Base-by-base conservation (phyloP, 2,113 vertebrate species). In the Crypturellus undulatus region DNA sequence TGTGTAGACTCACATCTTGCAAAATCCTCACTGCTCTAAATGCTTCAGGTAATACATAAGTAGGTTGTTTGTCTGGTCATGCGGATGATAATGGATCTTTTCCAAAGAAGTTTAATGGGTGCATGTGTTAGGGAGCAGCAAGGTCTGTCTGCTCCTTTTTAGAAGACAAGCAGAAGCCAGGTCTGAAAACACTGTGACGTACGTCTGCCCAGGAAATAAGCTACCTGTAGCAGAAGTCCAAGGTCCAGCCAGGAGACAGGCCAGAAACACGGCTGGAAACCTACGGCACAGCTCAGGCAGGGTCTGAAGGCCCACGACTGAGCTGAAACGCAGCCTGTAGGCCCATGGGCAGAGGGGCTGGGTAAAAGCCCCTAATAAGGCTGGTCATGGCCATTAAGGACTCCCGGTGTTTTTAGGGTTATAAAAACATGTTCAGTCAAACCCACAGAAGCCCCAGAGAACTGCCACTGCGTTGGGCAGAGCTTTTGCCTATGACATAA, bases 401-500 rank as follows among this genome's bases (percentile, higher is more conserved):
- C 54, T 58, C 32, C 30, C 32, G 28, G 28, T 58, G 54, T 58
- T 30, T 28, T 58, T 16, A 58, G 54, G 54, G 30, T 21, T 10
- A 30, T 30, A 58, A 58, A 10, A 58, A 30, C 54, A 58, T 18
- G 54, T 18, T 58, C 16, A 58, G 18, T 58, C 54, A 58, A 82
- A 26, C 5, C 43, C 0, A 0, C 12, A 69, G 47, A 68, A 1
- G 12, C 3, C 16, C 30, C 47, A 28, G 34, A 73, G 84, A 78
- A 36, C 2, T 5, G 6, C 22, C 1, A 3, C 21, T 59, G 7
- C 36, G 4, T 9, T 0, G 2, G 32, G 18, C 15, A 79, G 24
- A 38, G 34, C 12, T 70, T 13, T 67, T 56, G 45, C 51, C 1
- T 0, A 17, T 42, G 58, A 42, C 24, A 30, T 40, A 64, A 69